Evolutionary conservation across 2,113 vertebrate genomes (phyloP).

Genomic region (Anarhynchus alexandrinus): DNA sequence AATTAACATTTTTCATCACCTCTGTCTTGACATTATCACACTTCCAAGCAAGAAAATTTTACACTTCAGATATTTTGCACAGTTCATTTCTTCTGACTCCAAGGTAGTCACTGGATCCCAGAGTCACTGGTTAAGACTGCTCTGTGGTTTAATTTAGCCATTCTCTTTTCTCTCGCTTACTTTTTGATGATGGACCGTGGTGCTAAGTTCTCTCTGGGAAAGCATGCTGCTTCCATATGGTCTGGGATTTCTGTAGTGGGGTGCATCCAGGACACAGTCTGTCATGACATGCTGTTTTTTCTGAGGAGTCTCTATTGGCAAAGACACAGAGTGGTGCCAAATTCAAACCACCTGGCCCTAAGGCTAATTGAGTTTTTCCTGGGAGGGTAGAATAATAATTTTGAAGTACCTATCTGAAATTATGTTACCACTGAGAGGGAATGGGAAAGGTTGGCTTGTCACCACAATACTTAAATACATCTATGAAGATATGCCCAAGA

Average conservation of each 20-base stretch:
- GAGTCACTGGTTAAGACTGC: not conserved
- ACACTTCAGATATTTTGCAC: not conserved
- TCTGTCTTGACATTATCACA: slow-evolving; percentile 1
- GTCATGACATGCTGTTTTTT: slow-evolving; percentile 43
- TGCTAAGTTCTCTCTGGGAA: slow-evolving; percentile 44
- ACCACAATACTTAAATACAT: not conserved
- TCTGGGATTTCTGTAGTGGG: slow-evolving; percentile 42
- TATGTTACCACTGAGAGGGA: slow-evolving; percentile 14
- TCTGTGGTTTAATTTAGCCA: slow-evolving; percentile 43
- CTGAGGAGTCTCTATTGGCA: not conserved
- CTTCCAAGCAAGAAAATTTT: not conserved
- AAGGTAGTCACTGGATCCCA: not conserved
- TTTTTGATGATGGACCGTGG: slow-evolving; percentile 12
- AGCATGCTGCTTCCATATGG: slow-evolving; percentile 53
- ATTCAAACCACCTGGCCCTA: slow-evolving; percentile 45
- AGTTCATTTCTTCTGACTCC: not conserved
- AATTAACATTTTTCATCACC: not conserved
- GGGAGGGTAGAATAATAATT: slow-evolving; percentile 35
- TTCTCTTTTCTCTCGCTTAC: slow-evolving; percentile 16
- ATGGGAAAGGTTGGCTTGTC: not conserved
- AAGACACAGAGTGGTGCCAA: slow-evolving; percentile 27
- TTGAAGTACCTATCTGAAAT: slow-evolving; percentile 20
- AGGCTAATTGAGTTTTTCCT: slow-evolving; percentile 51
- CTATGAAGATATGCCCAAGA: not conserved
- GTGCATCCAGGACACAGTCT: slow-evolving; percentile 54